A percentile compares a stretch with the other conserved stretches of the same genome.
phyloP scores from a whole-genome alignment of 2,888 invertebrate species.

The Pinctada fucata region DNA sequence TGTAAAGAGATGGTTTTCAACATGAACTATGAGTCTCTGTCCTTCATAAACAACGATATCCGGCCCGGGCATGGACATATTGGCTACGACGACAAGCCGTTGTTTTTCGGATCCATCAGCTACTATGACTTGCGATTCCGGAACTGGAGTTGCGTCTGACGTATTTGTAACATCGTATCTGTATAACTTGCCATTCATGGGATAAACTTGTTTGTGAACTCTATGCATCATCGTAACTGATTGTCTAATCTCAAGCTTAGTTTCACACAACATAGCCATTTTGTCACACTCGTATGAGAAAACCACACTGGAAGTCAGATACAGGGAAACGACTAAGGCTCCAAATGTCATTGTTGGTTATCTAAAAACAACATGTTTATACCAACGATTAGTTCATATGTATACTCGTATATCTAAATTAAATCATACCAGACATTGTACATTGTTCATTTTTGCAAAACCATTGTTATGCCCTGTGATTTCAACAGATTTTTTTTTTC shows the following conservation, averaged over 20 bases:
- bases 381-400: too few relatives aligned
- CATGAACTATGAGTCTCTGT: conserved; percentile 60
- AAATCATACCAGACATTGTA: too few relatives aligned
- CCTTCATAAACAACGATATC: conserved; percentile 66
- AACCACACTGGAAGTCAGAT: too few relatives aligned
- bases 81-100: conserved; percentile 60
- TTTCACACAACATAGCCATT: conserved; percentile 17
- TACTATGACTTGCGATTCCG: conserved; percentile 58
- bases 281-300: too few relatives aligned
- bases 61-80: conserved; percentile 67
- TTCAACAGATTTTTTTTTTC: too few relatives aligned
- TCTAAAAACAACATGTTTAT: too few relatives aligned
- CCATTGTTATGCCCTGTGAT: too few relatives aligned
- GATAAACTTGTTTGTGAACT: conserved; percentile 45
- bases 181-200: conserved; percentile 51
- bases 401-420: too few relatives aligned
- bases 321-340: too few relatives aligned
- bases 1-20: conserved; percentile 59
- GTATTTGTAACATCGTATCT: conserved; percentile 54
- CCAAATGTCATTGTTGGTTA: too few relatives aligned
- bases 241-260: conserved; percentile 19
- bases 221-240: conserved; percentile 57
- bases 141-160: conserved; percentile 40
- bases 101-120: conserved; percentile 60
- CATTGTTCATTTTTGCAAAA: too few relatives aligned